Evolutionary conservation across 2,797 vertebrate genomes (phyloP).

Genomic region (Notamacropus eugenii): DNA sequence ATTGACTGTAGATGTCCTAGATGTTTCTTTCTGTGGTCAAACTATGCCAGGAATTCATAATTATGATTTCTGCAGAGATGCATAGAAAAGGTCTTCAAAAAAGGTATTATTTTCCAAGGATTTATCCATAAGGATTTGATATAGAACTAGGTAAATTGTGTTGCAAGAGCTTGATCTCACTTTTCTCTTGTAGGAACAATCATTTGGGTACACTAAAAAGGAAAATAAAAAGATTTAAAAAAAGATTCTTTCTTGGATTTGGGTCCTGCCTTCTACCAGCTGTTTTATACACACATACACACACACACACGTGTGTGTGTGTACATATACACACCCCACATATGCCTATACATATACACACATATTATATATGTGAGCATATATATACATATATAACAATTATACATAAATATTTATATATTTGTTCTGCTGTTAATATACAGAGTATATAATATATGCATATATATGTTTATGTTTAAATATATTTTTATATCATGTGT

Average conservation of each 20-base stretch:
- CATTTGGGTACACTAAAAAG: neutral
- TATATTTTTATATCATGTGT: too few relatives aligned
- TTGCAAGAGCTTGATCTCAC: neutral
- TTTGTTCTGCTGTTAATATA: neutral
- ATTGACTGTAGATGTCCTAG: conserved; percentile 55
- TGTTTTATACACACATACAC: neutral
- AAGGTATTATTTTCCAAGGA: conserved; percentile 29
- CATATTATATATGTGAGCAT: too few relatives aligned
- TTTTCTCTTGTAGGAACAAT: neutral
- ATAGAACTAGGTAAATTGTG: neutral
- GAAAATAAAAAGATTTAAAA: neutral
- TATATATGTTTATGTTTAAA: neutral
- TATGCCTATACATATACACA: too few relatives aligned
- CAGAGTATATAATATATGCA: neutral
- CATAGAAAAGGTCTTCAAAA: conserved; percentile 32
- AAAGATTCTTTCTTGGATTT: neutral
- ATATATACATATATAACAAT: too few relatives aligned
- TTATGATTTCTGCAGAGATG: neutral
- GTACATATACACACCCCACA: too few relatives aligned
- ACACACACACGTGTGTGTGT: too few relatives aligned
- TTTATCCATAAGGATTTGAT: neutral
- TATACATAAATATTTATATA: neutral
- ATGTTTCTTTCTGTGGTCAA: conserved; percentile 52
- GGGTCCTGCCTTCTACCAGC: neutral
- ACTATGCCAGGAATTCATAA: conserved; percentile 75